Base-by-base conservation (phyloP, 1,140 invertebrate genomes). In the Caenorhabditis latens region DNA sequence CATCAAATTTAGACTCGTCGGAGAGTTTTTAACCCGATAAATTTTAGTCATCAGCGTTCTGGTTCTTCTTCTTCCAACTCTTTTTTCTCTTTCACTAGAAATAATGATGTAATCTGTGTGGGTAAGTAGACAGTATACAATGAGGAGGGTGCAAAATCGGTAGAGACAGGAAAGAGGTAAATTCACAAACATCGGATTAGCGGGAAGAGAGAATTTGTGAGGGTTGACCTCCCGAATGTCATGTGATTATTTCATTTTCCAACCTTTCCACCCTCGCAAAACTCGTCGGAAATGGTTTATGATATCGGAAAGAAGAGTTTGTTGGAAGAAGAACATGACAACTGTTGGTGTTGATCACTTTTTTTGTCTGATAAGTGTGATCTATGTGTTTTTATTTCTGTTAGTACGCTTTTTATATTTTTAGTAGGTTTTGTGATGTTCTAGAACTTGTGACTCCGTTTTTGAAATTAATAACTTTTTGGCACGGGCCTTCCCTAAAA, bases 141-240 rank as follows among this genome's bases (percentile, higher is more conserved):
- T 32, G 32, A 32, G 32, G 32, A 32, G 4, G 61, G 67, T 75
- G 46, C 67, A 75, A 9, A 75, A 19, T 75, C 67, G 67, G 67
- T 75, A 48, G 67, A 75, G 67, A 24, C 14, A 61, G 50, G 16
- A 21, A 58, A 21, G n/a, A 75, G 42, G 67, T 75, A 75, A 46
- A 75, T 75, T 75, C 67, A 75, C 67, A 75, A 75, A 75, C 67
- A 75, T 75, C 43, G 67, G 67, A 75, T 75, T 75, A 75, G 67
- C 43, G 67, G 43, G 16, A n/a, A 32, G 32, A 67, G 13, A 42
- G 16, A 14, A 14, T 53, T 53, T 46, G 19, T 43, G 67, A 75
- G 67, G 67, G 67, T 75, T 75, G 67, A 75, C 67, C 67, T 65
- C 61, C 61, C 32, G 32, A 24, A 65, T 75, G 67, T 75, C 67